These are phyloP conservation scores for Pandemis heparana DNA, from an alignment of 2,888 invertebrate species.

Conservation along the genomic window DNA sequence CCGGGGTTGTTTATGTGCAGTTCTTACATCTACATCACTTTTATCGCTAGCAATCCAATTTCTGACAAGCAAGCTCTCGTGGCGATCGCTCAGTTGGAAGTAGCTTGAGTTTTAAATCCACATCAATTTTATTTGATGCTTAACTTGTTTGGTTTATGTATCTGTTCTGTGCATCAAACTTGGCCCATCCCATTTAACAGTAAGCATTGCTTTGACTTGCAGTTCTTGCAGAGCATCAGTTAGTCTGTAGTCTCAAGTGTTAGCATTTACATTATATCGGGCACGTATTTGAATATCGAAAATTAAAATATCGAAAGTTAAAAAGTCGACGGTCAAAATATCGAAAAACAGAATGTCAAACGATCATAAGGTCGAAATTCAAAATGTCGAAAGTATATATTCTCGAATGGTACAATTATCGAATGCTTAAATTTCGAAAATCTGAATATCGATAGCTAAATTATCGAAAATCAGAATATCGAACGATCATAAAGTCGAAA, in stretches of 20 bases:
- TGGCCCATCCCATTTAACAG: background rate
- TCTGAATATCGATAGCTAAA: too few relatives aligned
- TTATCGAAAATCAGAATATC: too few relatives aligned
- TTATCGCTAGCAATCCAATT: slow-evolving; percentile 32
- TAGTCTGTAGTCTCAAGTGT: background rate
- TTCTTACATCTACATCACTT: slow-evolving; percentile 10
- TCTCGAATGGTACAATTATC: too few relatives aligned
- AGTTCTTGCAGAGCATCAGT: background rate
- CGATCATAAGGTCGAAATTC: too few relatives aligned
- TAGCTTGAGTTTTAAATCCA: slow-evolving; percentile 8
- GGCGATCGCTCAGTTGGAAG: slow-evolving; percentile 17
- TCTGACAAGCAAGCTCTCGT: slow-evolving; percentile 18
- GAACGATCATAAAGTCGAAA: too few relatives aligned
- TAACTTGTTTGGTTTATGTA: background rate
- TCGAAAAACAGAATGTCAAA: too few relatives aligned
- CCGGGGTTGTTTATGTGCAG: slow-evolving; percentile 17
- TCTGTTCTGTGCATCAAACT: slow-evolving; percentile 3
- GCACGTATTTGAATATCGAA: too few relatives aligned
- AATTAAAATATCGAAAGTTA: too few relatives aligned
- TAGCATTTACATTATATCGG: background rate
- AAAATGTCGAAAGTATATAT: too few relatives aligned
- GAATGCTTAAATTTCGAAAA: too few relatives aligned
- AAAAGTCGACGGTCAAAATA: too few relatives aligned
- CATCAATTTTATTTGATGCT: slow-evolving; percentile 4
- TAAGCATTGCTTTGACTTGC: background rate